Conservation (phyloP, 2,113 vertebrate genomes). For the Sceloporus undulatus region DNA sequence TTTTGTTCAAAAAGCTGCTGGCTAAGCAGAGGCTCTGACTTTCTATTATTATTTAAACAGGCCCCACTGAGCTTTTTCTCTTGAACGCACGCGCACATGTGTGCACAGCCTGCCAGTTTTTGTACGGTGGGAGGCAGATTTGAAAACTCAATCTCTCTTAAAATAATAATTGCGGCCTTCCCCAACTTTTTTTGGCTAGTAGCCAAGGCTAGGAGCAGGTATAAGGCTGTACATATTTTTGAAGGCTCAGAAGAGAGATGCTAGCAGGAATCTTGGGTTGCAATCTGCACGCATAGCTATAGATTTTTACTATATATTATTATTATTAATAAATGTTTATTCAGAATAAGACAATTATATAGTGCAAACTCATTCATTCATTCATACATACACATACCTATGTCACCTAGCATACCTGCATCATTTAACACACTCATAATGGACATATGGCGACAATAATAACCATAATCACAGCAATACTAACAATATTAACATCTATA, state of each 20-base stretch:
- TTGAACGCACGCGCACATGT: neutral
- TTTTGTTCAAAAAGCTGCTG: conserved; percentile 87
- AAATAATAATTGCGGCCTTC: neutral
- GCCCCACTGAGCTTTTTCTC: conserved; percentile 70
- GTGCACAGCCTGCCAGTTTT: neutral
- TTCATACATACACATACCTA: neutral
- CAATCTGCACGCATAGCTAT: neutral
- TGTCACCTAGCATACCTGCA: too few relatives aligned
- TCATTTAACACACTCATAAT: too few relatives aligned
- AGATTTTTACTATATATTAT: neutral
- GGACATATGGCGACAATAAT: too few relatives aligned
- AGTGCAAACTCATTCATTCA: neutral
- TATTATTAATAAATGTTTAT: neutral
- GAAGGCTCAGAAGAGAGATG: neutral
- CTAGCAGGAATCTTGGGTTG: neutral
- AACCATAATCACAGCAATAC: too few relatives aligned
- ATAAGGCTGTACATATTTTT: neutral
- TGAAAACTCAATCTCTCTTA: neutral
- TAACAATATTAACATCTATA: too few relatives aligned
- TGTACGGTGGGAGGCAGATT: neutral
- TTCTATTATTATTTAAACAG: conserved; percentile 86
- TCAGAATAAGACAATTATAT: neutral
- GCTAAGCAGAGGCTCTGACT: conserved; percentile 85
- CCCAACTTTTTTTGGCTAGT: neutral
- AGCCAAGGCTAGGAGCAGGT: neutral